Evolutionary conservation across 2,888 invertebrate species (phyloP), one percentile per base, ranked within the genome.

Genomic region (Tipula unca): DNA sequence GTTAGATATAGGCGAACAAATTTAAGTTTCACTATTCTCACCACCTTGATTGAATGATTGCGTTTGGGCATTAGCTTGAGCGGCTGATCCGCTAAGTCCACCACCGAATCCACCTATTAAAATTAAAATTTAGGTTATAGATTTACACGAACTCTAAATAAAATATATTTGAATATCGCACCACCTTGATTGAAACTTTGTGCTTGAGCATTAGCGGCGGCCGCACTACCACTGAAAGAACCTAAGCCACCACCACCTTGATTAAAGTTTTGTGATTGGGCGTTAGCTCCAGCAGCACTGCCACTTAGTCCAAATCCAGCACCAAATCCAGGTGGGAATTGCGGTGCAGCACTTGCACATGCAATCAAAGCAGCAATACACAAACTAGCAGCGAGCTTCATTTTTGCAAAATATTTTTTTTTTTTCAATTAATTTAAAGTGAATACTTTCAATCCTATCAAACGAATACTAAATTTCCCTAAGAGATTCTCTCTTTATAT

Each of bases 181-280:
- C 84, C 84, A 32, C 84, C 84, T 32, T 29, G 32, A 32, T 13
- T 29, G 5, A 83, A 83, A 5, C 36, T 20, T 36, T 84, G 84
- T 29, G 84, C 17, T 36, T 6, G 14, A 10, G 84, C 84, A 36
- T 36, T 36, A 36, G 84, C 84, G 6, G n/a, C 0, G 1, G 84
- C 84, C n/a, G 84, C 84, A 36, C 84, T 36, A 13, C 84, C 84
- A 32, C 84, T 32, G 32, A 20, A n/a, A n/a, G n/a, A 8, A 3
- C 84, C 36, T 0, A 48, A 48, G n/a, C n/a, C n/a, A 69, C 25
- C 69, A 25, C 85, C 42, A 25, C 39, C 39, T 36, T 35, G 35
- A 42, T 85, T 85, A 42, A 85, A 85, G 10, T 42, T 85, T 85
- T 85, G 85, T 25, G 85, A 42, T 85, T 36, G 42, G 29, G 85